A percentile compares a stretch with the other conserved stretches of the same genome.
These are phyloP conservation scores for Sericinus montela DNA, from an alignment of 2,888 invertebrate genomes.

Conservation along the genomic window DNA sequence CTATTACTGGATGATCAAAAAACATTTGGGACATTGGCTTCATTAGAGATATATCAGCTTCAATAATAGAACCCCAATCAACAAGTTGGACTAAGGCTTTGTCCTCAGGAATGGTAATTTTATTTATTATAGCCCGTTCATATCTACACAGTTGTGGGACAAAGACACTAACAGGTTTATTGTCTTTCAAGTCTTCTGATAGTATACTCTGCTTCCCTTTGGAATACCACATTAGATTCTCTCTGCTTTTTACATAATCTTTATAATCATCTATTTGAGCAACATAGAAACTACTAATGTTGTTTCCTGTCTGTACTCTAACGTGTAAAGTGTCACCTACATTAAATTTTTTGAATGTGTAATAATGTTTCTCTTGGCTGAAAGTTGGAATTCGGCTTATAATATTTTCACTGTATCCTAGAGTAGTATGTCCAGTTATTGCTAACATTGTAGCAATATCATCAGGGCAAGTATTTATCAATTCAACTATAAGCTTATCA, in stretches of 20 bases:
- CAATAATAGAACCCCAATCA: conserved; percentile 31
- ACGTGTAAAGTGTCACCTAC: conserved; percentile 27
- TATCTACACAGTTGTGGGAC: conserved; percentile 22
- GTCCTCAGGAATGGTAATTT: conserved; percentile 21
- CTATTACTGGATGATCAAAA: conserved; percentile 22
- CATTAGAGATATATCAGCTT: conserved; percentile 23
- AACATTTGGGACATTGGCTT: conserved; percentile 27
- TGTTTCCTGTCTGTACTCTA: conserved; percentile 27
- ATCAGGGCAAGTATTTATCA: conserved; percentile 32
- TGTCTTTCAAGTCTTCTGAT: conserved; percentile 24
- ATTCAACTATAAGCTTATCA: conserved; percentile 27
- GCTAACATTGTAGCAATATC: conserved; percentile 36
- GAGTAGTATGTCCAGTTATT: conserved; percentile 24
- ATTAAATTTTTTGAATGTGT: conserved; percentile 22
- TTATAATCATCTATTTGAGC: conserved; percentile 29
- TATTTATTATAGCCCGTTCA: conserved; percentile 31
- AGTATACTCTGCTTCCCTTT: conserved; percentile 21
- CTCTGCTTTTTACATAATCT: conserved; percentile 23
- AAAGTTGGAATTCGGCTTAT: conserved; percentile 8
- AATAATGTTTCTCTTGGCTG: conserved; percentile 22
- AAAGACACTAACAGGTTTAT: conserved; percentile 25
- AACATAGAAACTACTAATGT: conserved; percentile 32
- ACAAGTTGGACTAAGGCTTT: conserved; percentile 28
- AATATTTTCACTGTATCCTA: conserved; percentile 24
- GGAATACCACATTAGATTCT: conserved; percentile 25